Evolutionary conservation across 2,113 vertebrate species (phyloP).

Genomic region (Nothoprocta pentlandii): DNA sequence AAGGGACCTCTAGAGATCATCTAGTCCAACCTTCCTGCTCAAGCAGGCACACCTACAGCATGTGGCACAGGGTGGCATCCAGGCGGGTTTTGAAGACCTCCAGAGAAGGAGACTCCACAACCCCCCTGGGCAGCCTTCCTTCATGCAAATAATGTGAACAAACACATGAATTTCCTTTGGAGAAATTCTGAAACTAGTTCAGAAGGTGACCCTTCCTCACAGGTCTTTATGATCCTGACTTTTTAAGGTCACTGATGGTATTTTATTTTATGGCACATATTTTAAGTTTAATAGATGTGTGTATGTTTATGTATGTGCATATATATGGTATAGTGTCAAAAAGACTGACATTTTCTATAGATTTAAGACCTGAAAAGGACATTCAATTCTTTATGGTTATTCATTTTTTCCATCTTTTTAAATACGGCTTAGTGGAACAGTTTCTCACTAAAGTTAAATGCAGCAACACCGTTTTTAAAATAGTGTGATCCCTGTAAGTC

Average conservation of each 20-base stretch:
- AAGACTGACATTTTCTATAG: neutral
- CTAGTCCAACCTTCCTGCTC: no score
- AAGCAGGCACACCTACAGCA: no score
- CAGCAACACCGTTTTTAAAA: no score
- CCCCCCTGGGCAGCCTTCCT: no score
- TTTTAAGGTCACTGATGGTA: neutral
- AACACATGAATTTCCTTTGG: neutral
- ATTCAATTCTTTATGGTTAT: neutral
- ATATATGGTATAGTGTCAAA: neutral
- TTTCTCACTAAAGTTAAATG: no score
- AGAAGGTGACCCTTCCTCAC: neutral
- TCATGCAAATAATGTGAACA: rapidly evolving
- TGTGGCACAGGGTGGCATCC: no score
- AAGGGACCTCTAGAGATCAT: no score
- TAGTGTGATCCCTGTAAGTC: neutral
- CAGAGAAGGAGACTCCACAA: no score
- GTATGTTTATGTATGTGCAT: no score
- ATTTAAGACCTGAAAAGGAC: neutral
- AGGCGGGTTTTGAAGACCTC: no score
- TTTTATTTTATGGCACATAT: neutral
- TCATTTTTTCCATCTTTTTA: neutral
- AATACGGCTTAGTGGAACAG: neutral
- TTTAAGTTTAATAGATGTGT: no score
- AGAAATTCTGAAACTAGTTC: neutral
- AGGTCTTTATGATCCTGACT: neutral